Percentiles rank a stretch among this genome's conserved stretches.
Evolutionary conservation across 2,888 invertebrate species (phyloP).

Genomic region (Archips xylosteana): DNA sequence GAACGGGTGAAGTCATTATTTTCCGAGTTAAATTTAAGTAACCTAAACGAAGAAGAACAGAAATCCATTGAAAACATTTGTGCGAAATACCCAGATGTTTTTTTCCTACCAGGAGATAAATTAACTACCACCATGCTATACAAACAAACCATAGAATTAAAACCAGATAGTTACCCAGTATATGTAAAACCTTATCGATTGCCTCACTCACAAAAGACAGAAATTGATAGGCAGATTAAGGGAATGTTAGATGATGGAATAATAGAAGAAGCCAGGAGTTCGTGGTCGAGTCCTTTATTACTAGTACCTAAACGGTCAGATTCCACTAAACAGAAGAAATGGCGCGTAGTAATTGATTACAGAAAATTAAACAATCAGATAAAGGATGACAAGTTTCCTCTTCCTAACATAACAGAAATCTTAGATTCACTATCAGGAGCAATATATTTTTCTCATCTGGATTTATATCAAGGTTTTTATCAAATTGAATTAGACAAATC

Average conservation of each 20-base stretch:
- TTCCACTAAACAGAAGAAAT: too few relatives aligned
- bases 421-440: too few relatives aligned
- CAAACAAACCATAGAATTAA: background rate
- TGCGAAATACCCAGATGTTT: slow-evolving; percentile 32
- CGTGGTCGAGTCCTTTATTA: too few relatives aligned
- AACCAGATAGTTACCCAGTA: background rate
- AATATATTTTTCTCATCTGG: too few relatives aligned
- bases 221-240: background rate
- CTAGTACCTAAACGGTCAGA: too few relatives aligned
- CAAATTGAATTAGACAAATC: slow-evolving; percentile 3
- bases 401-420: too few relatives aligned
- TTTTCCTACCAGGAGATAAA: slow-evolving; percentile 35
- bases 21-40: slow-evolving; percentile 6
- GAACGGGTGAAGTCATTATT: slow-evolving; percentile 46
- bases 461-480: too few relatives aligned
- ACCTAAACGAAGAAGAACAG: slow-evolving; percentile 27
- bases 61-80: slow-evolving; percentile 26
- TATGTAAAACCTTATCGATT: slow-evolving; percentile 10
- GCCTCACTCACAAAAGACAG: background rate
- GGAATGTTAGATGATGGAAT: too few relatives aligned
- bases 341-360: too few relatives aligned
- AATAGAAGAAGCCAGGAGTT: too few relatives aligned
- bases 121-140: background rate
- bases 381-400: too few relatives aligned
- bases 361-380: too few relatives aligned